These are phyloP conservation scores for Sarcophilus harrisii DNA, from an alignment of 2,797 vertebrate species.

Conservation along the genomic window DNA sequence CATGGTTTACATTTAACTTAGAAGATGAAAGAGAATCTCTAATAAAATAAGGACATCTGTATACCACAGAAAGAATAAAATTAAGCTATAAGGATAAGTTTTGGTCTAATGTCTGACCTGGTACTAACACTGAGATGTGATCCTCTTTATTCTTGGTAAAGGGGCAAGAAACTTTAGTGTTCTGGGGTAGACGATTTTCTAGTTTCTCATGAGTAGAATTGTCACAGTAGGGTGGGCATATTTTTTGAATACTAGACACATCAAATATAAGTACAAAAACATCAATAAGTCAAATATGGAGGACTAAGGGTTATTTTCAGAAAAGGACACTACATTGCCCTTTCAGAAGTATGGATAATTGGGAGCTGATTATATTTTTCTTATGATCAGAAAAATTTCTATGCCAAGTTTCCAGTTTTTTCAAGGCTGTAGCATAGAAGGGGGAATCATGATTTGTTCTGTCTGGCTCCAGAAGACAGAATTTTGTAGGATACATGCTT, in stretches of 20 bases:
- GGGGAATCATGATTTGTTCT: not conserved
- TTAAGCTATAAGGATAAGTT: not conserved
- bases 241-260: slow-evolving; percentile 30
- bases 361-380: not conserved
- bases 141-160: not conserved
- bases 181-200: not conserved
- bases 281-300: not conserved
- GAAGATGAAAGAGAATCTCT: not conserved
- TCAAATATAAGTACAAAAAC: slow-evolving; percentile 16
- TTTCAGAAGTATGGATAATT: not conserved
- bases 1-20: not conserved
- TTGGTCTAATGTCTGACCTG: not conserved
- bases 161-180: not conserved
- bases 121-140: not conserved
- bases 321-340: too few species aligned
- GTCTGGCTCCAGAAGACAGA: not conserved
- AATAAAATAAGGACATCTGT: not conserved
- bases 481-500: not conserved
- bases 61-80: not conserved
- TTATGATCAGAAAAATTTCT: not conserved
- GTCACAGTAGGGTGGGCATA: not conserved
- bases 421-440: not conserved
- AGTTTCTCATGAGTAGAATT: not conserved
- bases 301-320: not conserved
- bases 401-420: not conserved